Conservation (phyloP, 2,888 invertebrate genomes). For the Actias luna region DNA sequence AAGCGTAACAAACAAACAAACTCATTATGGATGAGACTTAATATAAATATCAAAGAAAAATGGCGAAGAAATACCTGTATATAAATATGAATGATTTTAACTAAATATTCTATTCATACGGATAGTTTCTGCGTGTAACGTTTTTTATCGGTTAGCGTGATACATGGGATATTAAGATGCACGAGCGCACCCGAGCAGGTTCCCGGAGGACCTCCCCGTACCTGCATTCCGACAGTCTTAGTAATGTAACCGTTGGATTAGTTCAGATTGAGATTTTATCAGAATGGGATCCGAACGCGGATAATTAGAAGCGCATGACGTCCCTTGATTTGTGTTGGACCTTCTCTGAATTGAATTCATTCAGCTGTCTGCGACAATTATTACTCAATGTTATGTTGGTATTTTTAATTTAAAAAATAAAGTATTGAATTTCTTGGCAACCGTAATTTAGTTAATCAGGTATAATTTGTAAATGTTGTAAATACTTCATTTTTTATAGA, state of each 20-base stretch:
- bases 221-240: conserved; percentile 24
- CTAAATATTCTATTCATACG: conserved; percentile 4
- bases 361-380: conserved; percentile 27
- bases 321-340: conserved; percentile 52
- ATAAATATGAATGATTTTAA: neutral
- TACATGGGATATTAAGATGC: conserved; percentile 30
- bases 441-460: no score
- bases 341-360: conserved; percentile 48
- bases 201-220: conserved; percentile 25
- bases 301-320: conserved; percentile 59
- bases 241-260: conserved; percentile 43
- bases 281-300: conserved; percentile 37
- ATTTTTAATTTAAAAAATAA: neutral
- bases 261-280: conserved; percentile 61
- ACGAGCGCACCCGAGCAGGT: conserved; percentile 23
- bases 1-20: no score
- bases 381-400: conserved; percentile 9
- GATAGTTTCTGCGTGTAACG: neutral
- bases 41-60: no score
- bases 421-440: neutral
- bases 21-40: no score
- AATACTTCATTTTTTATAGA: no score
- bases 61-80: no score
- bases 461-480: no score
- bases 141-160: conserved; percentile 6